phyloP scores from a whole-genome alignment of 2,888 invertebrate genomes.

The Thymelicus sylvestris region DNA sequence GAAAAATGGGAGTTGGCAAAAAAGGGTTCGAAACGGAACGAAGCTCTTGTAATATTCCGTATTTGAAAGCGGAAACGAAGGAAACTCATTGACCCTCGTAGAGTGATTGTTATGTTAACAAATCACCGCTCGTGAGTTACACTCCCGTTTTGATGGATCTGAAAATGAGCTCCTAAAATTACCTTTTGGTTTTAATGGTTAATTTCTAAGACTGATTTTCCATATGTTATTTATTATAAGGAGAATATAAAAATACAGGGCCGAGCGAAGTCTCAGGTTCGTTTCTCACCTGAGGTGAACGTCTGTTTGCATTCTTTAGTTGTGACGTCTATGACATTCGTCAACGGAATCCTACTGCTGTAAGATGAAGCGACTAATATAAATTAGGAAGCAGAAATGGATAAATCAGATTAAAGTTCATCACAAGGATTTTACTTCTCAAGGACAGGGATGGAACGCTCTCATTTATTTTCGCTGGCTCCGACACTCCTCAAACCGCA shows the following conservation, averaged over 20 bases:
- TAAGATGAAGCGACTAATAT: too few relatives aligned
- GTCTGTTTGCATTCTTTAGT: too few relatives aligned
- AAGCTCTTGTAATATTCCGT: conserved; percentile 62
- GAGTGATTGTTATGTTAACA: conserved; percentile 64
- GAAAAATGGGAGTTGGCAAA: conserved; percentile 69
- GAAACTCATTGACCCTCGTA: conserved; percentile 50
- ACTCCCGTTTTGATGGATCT: neutral
- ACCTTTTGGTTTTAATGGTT: too few relatives aligned
- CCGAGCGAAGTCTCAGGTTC: too few relatives aligned
- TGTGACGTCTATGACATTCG: too few relatives aligned
- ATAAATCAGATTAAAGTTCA: neutral
- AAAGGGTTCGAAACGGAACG: conserved; percentile 57
- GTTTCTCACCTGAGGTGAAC: too few relatives aligned
- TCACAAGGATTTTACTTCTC: neutral
- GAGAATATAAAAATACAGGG: too few relatives aligned
- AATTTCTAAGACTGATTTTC: too few relatives aligned
- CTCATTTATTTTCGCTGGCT: neutral
- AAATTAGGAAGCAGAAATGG: neutral
- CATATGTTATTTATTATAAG: too few relatives aligned
- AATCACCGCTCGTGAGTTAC: conserved; percentile 48
- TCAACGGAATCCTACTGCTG: too few relatives aligned
- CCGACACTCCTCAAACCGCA: neutral
- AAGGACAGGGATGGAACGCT: neutral
- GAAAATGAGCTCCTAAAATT: neutral
- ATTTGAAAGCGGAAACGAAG: conserved; percentile 55